A percentile compares a stretch with the other conserved stretches of the same genome.
These are phyloP conservation scores for Bruchidius siliquastri DNA, from an alignment of 2,888 invertebrate species.

Conservation along the genomic window DNA sequence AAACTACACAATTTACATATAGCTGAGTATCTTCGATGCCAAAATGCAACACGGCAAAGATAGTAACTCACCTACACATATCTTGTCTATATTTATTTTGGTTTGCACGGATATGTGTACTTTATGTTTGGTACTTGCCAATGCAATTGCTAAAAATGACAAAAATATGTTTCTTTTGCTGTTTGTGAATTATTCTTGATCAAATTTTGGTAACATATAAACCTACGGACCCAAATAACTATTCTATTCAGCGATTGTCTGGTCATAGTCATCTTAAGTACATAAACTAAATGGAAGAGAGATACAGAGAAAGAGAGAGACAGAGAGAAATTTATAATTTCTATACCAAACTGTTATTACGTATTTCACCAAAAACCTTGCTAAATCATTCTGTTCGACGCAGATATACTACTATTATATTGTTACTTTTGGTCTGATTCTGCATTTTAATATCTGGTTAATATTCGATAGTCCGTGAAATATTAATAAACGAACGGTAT, in stretches of 20 bases:
- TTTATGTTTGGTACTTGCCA: background rate
- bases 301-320: too few species aligned
- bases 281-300: too few species aligned
- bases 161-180: background rate
- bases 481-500: background rate
- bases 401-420: background rate
- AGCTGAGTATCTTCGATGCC: background rate
- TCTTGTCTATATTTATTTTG: background rate
- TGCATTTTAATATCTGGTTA: background rate
- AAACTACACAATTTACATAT: background rate
- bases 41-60: background rate
- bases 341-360: background rate
- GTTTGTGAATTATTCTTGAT: background rate
- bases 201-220: too few species aligned
- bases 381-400: background rate
- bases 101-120: background rate
- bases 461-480: background rate
- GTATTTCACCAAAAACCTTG: background rate
- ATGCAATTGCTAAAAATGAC: too few species aligned
- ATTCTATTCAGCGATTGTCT: too few species aligned
- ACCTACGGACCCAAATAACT: too few species aligned
- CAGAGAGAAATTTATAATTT: too few species aligned
- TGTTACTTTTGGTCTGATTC: background rate
- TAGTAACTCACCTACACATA: background rate
- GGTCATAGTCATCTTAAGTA: too few species aligned